Base-by-base conservation (phyloP, 1,140 invertebrate genomes). In the Marisa cornuarietis region DNA sequence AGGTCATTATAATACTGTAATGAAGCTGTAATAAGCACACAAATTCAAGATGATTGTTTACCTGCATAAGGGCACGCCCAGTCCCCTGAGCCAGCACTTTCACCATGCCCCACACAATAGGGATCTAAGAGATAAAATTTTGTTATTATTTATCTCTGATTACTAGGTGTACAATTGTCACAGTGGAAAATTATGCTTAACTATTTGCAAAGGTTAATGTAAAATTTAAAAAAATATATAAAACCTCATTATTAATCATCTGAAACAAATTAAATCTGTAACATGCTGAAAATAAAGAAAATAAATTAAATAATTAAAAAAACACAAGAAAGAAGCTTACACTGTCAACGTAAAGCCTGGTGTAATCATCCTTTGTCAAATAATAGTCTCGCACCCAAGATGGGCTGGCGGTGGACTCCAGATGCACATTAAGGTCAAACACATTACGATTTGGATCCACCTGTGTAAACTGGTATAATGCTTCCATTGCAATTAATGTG, bases 31-130 rank as follows among this genome's bases (percentile, higher is more conserved):
- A 24, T 22, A 24, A 65, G 18, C 18, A 65, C 63, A 65, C 52
- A 42, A 16, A 71, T 20, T 24, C 11, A 8, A 71, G 49, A 10
- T 71, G 26, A 74, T 8, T 76, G 26, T 49, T 26, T 94, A 98
- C 95, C 92, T 98, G 88, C 58, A 91, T 82, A 24, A 90, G 76
- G 5, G 97, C 97, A 89, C 95, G 96, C 31, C 97, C 97, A 24
- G 96, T 95, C 79, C 97, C 97, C 88, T 95, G 95, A 0, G 95
- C 96, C 86, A 96, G 94, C 1, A 98, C 95, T 90, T 96, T 96
- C 1, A 98, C 95, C 20, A 95, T 96, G 82, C 97, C 97, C 95
- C 95, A 98, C 76, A 96, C 96, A 90, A 96, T 94, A 1, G 86
- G 87, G 26, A 88, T 79, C 88, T 89, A 81, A 22, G 84, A 83